These are phyloP conservation scores for Pandemis corylana DNA, from an alignment of 2,888 invertebrate species.

Conservation along the genomic window DNA sequence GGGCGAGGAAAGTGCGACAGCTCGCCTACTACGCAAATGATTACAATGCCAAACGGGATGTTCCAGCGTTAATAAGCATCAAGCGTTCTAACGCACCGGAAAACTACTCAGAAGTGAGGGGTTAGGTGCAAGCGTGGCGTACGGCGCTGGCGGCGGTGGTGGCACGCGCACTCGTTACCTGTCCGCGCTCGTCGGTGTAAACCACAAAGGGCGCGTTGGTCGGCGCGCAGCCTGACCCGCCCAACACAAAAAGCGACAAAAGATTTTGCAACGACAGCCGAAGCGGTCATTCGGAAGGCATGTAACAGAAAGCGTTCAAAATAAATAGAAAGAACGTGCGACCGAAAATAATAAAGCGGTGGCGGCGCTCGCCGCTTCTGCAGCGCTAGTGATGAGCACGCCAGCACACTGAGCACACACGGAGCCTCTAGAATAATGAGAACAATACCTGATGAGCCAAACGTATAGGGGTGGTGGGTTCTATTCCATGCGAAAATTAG, in stretches of 20 bases:
- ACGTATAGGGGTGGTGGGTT: conserved; percentile 83
- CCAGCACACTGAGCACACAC: conserved; percentile 81
- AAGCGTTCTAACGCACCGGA: conserved; percentile 50
- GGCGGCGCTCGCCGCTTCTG: conserved; percentile 71
- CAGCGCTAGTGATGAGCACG: conserved; percentile 75
- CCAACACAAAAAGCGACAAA: conserved; percentile 82
- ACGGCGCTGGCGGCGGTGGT: conserved; percentile 43
- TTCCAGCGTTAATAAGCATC: conserved; percentile 58
- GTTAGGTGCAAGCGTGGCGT: conserved; percentile 38
- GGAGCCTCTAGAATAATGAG: conserved; percentile 82
- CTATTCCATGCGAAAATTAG: conserved; percentile 84
- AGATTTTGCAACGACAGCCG: conserved; percentile 81
- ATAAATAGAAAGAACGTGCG: conserved; percentile 80
- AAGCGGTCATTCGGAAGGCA: conserved; percentile 85
- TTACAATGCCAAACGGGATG: conserved; percentile 8
- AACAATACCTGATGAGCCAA: conserved; percentile 85
- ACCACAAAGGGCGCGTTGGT: conserved; percentile 96
- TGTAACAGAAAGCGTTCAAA: conserved; percentile 85
- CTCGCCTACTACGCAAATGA: conserved; percentile 34
- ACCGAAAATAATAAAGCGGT: conserved; percentile 68
- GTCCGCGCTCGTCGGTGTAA: conserved; percentile 98
- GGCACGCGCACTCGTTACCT: conserved; percentile 89
- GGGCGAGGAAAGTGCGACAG: conserved; percentile 18
- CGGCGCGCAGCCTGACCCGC: conserved; percentile 88
- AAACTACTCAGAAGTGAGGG: conserved; percentile 23